Base-by-base conservation (phyloP, 2,113 vertebrate species). In the Eulacestoma nigropectus region DNA sequence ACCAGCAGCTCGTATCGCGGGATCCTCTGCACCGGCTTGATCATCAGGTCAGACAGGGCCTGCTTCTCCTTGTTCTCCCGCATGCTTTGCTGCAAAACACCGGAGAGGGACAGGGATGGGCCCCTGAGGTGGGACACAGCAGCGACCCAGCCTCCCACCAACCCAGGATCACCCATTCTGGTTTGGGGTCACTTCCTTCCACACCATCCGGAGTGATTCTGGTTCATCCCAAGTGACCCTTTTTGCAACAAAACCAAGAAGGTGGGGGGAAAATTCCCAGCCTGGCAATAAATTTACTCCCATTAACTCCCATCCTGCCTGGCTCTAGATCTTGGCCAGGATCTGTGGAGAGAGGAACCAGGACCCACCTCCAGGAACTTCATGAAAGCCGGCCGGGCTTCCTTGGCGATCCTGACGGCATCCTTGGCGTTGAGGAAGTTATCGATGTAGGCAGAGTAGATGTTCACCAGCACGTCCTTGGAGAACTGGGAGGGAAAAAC, bases 401-500 rank as follows among this genome's bases (percentile, higher is more conserved):
- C 99, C 97, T 99, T 99, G 53, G 99, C 99, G 5, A 99, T 98
- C 94, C 99, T 98, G 76, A 99, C 99, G 0, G 99, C 99, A 11
- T 99, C 99, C 98, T 99, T 99, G 96, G 99, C 99, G 0, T 99
- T 99, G 97, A 99, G 99, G 84, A 99, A 99, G 96, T 99, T 99
- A 95, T 99, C 99, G 1, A 99, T 99, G 97, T 99, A 99, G 30
- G 99, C 99, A 0, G 99, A 99, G 93, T 99, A 99, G 97, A 99
- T 99, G 89, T 98, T 99, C 74, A 99, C 99, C 35, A 99, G 97
- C 93, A 99, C 97, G 6, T 99, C 99, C 98, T 99, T 99, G 96
- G 99, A 99, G 97, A 99, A 99, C 99, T 99, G 68, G n/a, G 35
- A 56, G 9, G 41, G 41, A 29, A 57, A 65, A 77, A 17, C n/a